Base-by-base conservation (phyloP, 2,888 invertebrate genomes). In the Tribolium freemani region DNA sequence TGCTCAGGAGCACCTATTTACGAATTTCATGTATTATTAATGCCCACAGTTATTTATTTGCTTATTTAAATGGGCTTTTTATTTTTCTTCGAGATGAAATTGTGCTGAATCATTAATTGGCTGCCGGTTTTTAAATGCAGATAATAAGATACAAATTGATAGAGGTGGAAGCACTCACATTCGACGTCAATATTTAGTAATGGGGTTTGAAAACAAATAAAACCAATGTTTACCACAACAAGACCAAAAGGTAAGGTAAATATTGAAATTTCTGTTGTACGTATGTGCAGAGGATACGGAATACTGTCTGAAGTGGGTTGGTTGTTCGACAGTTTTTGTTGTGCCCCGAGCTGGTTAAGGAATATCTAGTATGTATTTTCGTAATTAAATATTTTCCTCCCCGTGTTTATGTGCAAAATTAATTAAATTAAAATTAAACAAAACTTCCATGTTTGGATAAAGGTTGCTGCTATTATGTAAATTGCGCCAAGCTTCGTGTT, bases 151-250 rank as follows among this genome's bases (percentile, higher is more conserved):
- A 69, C 50, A 64, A 56, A 69, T 68, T 69, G 56, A 72, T 67
- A 45, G 63, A 69, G 71, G 71, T 51, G 57, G 69, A 67, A 46
- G 71, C 69, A 71, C 72, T 70, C 73, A 69, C 53, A 60, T 31
- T 46, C 69, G 70, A 50, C 67, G 73, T 76, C 76, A 76, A 75
- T 76, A 76, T 76, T 76, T 75, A 73, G 72, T 75, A 73, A 76
- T 73, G 72, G 74, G 72, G 73, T 72, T 72, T 69, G 69, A 70
- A 76, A 76, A 72, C 73, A 72, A 76, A 76, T 75, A 75, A 73
- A 73, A 73, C 66, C 73, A 31, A 20, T 72, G 75, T 73, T 73
- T 75, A 73, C 71, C 67, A 75, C 75, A 76, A 75, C 72, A 76
- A 70, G 71, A 76, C 72, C 67, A 71, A 75, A 75, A 63, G 69